phyloP scores from a whole-genome alignment of 2,113 vertebrate genomes.

The Rhinoderma darwinii region DNA sequence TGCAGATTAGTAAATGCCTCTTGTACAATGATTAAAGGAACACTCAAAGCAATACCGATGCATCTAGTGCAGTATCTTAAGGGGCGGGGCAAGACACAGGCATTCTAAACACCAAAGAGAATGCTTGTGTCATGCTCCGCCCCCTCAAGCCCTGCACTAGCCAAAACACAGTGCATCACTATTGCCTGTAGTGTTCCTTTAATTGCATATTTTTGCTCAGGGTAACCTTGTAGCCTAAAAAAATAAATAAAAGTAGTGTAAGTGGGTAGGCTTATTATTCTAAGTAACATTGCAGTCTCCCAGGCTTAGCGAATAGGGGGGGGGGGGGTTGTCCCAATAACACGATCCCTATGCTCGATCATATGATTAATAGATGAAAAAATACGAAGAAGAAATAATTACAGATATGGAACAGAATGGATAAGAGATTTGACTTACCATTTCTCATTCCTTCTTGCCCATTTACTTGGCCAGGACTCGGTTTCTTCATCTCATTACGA shows the following conservation, averaged over 20 bases:
- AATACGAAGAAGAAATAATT: background rate
- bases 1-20: background rate
- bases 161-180: background rate
- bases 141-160: background rate
- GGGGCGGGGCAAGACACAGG: too few species aligned
- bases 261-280: too few species aligned
- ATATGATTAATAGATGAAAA: background rate
- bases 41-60: too few species aligned
- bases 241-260: too few species aligned
- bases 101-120: too few species aligned
- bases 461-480: conserved; percentile 60
- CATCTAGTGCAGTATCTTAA: too few species aligned
- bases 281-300: background rate
- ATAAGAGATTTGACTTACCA: conserved; percentile 71
- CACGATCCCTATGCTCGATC: background rate
- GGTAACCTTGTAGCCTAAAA: background rate
- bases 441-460: conserved; percentile 67
- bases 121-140: too few species aligned
- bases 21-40: too few species aligned
- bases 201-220: background rate
- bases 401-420: background rate
- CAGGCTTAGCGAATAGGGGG: background rate
- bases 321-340: background rate
- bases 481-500: conserved; percentile 51
- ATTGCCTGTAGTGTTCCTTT: background rate